Evolutionary conservation across 2,797 vertebrate species (phyloP), one percentile per base, ranked within the genome.

Genomic region (Furcifer pardalis): DNA sequence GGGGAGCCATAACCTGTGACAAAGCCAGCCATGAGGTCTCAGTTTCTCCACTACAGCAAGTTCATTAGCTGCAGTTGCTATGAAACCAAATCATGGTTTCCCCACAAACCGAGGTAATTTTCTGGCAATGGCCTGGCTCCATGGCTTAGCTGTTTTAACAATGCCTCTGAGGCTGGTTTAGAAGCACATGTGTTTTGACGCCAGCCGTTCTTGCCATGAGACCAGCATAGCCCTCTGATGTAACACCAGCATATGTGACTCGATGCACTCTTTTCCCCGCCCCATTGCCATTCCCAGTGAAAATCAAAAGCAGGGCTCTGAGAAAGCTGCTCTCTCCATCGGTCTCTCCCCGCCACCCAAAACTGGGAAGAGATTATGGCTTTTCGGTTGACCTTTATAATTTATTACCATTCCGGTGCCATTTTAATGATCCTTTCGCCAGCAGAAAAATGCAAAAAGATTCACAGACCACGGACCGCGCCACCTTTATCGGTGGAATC

Each of bases 341-440:
- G 1, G 5, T 30, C 72, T 49, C 32, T 30, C 40, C 13, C n/a
- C 4, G 1, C 32, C 25, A 37, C n/a, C n/a, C n/a, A n/a, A n/a
- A n/a, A 79, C 1, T 23, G 81, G 4, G 37, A 63, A 63, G 46
- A 60, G 46, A 87, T 86, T 84, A 77, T 46, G 37, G 0, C 76
- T 82, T 40, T 81, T 66, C 40, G 65, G 82, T 89, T 85, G 90
- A 92, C 88, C 90, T 89, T 0, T 52, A 90, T 81, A 88, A 86
- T 89, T 91, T 91, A 91, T 84, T 83, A 56, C 86, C 85, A 92
- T 88, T 89, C 87, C 59, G 84, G 81, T 89, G 85, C 86, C 88
- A 93, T 92, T 91, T 74, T 90, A 92, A 91, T 90, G 88, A 89
- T 77, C 86, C 88, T 90, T 91, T 92, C 86, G 88, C 91, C 91